Evolutionary conservation across 2,113 vertebrate species (phyloP), one percentile per base, ranked within the genome.

Genomic region (Rhizomys pruinosus): DNA sequence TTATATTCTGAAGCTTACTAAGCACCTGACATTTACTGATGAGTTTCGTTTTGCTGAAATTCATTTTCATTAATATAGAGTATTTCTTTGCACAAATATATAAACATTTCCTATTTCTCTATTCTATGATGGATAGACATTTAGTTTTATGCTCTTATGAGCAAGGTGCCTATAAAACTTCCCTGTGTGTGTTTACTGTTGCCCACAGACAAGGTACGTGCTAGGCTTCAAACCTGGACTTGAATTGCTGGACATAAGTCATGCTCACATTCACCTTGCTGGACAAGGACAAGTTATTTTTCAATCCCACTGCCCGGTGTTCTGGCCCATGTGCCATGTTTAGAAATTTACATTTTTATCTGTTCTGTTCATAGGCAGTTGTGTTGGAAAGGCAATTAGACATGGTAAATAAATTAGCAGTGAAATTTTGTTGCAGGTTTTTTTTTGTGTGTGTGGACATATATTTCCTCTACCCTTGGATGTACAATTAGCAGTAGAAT

Each of bases 171-270:
- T 52, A 61, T 61, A 34, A 22, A 47, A 11, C 15, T 2, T 55
- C 34, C 29, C 7, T 0, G 4, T 13, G 9, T 17, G 3, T 27
- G 5, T 44, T 23, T 63, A 55, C 64, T 0, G 7, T 27, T 0
- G 12, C 4, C 37, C 55, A 13, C 7, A 29, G 78, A 16, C 52
- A 1, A 13, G 34, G 66, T 15, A 3, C 0, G 32, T 7, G 52
- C 2, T 10, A 2, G 42, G 5, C 2, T 19, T 12, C 23, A 39
- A 17, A 23, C 47, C 19, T 5, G 1, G 85, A 9, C 11, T 2
- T 2, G 84, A 16, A 44, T 25, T 37, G 47, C 59, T 12, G 59
- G 2, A 25, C 57, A 12, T 59, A 52, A n/a, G 32, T 39, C 52
- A 42, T 9, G 44, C 39, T 52, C 29, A 47, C 13, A 16, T 32